Evolutionary conservation across 2,888 invertebrate species (phyloP).

Genomic region (Macropis europaea): DNA sequence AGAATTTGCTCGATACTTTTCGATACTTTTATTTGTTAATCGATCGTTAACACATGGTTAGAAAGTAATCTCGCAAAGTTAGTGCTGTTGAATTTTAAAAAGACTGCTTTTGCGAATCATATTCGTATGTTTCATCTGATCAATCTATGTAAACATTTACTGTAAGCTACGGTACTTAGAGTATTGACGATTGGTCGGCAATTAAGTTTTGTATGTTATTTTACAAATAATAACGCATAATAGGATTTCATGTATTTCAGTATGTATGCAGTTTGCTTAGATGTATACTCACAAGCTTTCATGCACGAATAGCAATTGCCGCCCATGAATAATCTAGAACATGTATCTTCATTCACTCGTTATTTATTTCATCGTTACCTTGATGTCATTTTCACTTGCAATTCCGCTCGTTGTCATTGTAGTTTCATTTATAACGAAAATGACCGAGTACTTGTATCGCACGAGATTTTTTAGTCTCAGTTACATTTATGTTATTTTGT

Average conservation of each 20-base stretch:
- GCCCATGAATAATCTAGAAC: constrained; percentile 54
- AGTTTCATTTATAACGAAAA: constrained; percentile 2
- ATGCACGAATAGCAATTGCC: constrained; percentile 34
- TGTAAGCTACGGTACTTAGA: background rate
- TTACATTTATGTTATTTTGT: background rate
- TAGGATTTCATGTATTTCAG: background rate
- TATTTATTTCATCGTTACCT: constrained; percentile 57
- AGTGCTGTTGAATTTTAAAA: constrained; percentile 19
- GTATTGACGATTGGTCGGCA: constrained; percentile 60
- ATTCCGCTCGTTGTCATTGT: background rate
- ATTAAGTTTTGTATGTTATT: constrained; percentile 8
- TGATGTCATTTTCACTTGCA: background rate
- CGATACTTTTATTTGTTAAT: constrained; percentile 4
- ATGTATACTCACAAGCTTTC: background rate
- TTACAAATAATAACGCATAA: background rate
- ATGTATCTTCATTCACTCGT: constrained; percentile 44
- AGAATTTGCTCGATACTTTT: constrained; percentile 13
- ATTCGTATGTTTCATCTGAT: background rate
- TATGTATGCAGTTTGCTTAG: constrained; percentile 4
- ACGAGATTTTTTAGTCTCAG: constrained; percentile 1
- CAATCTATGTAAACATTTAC: constrained; percentile 14
- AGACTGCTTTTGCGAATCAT: constrained; percentile 35
- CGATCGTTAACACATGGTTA: background rate
- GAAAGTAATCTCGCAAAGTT: constrained; percentile 8
- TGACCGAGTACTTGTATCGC: background rate